Conservation (phyloP, 2,888 invertebrate genomes). For the Malacosoma neustria region DNA sequence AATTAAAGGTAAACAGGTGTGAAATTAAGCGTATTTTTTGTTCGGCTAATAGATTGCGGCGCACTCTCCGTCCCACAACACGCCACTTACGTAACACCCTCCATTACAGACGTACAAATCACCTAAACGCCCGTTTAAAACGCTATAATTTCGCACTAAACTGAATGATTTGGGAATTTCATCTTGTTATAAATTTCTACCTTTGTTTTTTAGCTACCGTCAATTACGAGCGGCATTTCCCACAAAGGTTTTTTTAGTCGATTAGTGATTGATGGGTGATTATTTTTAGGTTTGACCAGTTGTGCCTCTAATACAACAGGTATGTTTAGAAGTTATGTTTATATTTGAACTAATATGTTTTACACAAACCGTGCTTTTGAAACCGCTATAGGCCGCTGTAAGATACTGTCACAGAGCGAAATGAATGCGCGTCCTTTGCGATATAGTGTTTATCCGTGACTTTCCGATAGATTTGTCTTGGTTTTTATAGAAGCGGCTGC, state of each 20-base stretch:
- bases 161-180: conserved; percentile 64
- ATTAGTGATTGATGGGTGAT: conserved; percentile 64
- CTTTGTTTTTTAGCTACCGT: conserved; percentile 59
- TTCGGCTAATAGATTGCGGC: conserved; percentile 59
- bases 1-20: conserved; percentile 71
- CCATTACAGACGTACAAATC: conserved; percentile 56
- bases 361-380: too few relatives aligned
- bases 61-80: conserved; percentile 47
- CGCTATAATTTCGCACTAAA: conserved; percentile 72
- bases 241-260: conserved; percentile 57
- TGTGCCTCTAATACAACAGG: too few relatives aligned
- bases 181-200: conserved; percentile 68
- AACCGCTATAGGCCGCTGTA: too few relatives aligned
- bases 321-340: too few relatives aligned
- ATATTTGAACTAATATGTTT: too few relatives aligned
- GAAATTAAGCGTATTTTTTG: conserved; percentile 69
- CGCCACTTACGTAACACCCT: conserved; percentile 54
- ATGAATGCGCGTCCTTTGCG: too few relatives aligned
- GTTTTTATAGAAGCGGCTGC: too few relatives aligned
- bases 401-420: too few relatives aligned
- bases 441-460: too few relatives aligned
- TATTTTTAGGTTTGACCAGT: conserved; percentile 57
- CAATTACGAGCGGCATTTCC: conserved; percentile 53
- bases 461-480: too few relatives aligned
- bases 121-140: conserved; percentile 65